Base-by-base conservation (phyloP, 1,140 invertebrate genomes). In the Holotrichia oblita region DNA sequence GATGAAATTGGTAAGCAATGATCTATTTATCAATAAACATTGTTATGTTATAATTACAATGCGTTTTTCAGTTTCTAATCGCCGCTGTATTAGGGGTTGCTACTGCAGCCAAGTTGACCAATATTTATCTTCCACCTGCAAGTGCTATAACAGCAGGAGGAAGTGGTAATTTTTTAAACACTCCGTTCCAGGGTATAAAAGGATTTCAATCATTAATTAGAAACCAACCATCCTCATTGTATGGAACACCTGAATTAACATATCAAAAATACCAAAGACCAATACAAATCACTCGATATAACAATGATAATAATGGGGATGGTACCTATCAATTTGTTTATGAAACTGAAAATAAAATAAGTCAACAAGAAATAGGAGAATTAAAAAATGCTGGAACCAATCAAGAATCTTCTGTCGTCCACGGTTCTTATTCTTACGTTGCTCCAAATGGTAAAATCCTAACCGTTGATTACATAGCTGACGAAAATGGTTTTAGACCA, bases 401-500 rank as follows among this genome's bases (percentile, higher is more conserved):
- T 22, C 87, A 90, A 79, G 88, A 89, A 82, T 88, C 89, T 74
- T 88, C 89, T 83, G 87, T 89, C 10, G 90, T 90, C n/a, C 88
- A 89, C 82, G 91, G 91, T 72, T 90, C 89, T 12, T 92, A 91
- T 85, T 90, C 90, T 20, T 92, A 91, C 83, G 87, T 89, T 17
- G 89, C 89, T 41, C 89, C 89, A 79, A 89, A 92, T 83, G 90
- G 90, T 72, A 6, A 69, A 34, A 3, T 86, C 86, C 80, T 89
- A 77, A 90, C 89, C 7, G 87, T 90, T 12, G 88, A 87, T 79
- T 91, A 90, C 82, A 84, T 88, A 59, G 90, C 90, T 34, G 90
- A 91, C 83, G 87, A 87, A 73, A 89, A 89, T 82, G 90, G 90
- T 76, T 91, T 90, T 83, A 84, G 88, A 84, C 88, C 90, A 10